Base-by-base conservation (phyloP, 2,113 vertebrate species). In the Tetrao urogallus region DNA sequence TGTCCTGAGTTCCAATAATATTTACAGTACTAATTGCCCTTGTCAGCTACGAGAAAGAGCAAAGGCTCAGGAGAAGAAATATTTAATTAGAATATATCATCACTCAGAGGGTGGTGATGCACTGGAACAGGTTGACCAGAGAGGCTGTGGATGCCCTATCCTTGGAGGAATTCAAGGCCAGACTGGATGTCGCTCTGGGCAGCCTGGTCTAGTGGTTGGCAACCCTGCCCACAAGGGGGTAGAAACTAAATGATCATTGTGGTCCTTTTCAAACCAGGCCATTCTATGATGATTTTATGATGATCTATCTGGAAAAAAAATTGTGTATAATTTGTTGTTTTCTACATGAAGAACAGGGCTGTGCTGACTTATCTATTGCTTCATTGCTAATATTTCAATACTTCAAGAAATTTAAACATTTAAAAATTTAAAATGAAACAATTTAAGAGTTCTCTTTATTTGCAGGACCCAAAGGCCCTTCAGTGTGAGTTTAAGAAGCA, bases 31-130 rank as follows among this genome's bases (percentile, higher is more conserved):
- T 81, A 88, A 91, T 73, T 78, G 79, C 32, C 30, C 28, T 86
- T 86, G 52, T 88, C 66, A 50, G 18, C 54, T 88, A 43, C 13
- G 28, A 36, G 63, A 81, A 65, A 80, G 36, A 86, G 20, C 56
- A 88, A 96, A 93, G 27, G 24, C 47, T 19, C 69, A 71, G 30
- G 57, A 82, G 58, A 89, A 14, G 27, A 88, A 86, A 77, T 61
- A 72, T 88, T 88, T 92, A 79, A 32, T 94, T 94, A 89, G 78
- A 61, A 64, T 54, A 20, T 48, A 48, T 48, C 20, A 48, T 48
- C 47, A 22, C 47, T 48, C 47, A 48, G 20, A 48, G 20, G 20
- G 47, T 21, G 20, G 47, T 48, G 47, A 48, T 20, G 20, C 45
- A 48, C 20, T 48, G 20, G 47, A 48, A 22, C 47, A 48, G 47